These are phyloP conservation scores for Schizopygopsis malacanthus DNA, from an alignment of 2,797 vertebrate species.

Conservation along the genomic window DNA sequence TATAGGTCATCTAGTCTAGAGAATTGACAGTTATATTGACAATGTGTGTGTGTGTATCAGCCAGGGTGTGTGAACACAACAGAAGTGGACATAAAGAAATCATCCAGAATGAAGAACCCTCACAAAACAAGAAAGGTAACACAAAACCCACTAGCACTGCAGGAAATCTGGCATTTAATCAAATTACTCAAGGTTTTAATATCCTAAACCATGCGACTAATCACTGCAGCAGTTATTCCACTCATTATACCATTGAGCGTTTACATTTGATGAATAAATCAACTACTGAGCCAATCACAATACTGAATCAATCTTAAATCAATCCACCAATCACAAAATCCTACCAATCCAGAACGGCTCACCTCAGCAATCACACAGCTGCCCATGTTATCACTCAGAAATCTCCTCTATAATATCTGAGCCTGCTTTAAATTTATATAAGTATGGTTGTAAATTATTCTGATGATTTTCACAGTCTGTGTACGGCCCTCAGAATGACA, in stretches of 20 bases:
- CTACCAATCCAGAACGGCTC: constrained; percentile 12
- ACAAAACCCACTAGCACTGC: not conserved
- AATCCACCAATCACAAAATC: constrained; percentile 7
- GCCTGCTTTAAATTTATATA: not conserved
- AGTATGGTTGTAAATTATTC: constrained; percentile 35
- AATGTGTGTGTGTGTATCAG: constrained; percentile 68
- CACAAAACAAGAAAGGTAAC: constrained; percentile 96
- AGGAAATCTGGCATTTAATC: not conserved
- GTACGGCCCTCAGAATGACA: constrained; percentile 95
- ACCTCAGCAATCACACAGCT: not conserved
- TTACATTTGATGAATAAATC: constrained; percentile 17
- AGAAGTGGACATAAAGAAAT: constrained; percentile 99
- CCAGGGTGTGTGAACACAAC: constrained; percentile 98
- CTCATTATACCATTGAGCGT: not conserved
- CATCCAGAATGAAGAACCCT: constrained; percentile 97
- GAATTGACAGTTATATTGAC: constrained; percentile 22
- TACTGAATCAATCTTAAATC: constrained; percentile 6
- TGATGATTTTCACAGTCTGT: constrained; percentile 81
- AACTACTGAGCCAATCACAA: constrained; percentile 4
- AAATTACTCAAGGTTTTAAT: constrained; percentile 18
- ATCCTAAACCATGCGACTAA: constrained; percentile 11
- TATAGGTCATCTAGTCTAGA: constrained; percentile 3
- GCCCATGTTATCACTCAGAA: constrained; percentile 6
- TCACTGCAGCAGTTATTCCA: not conserved
- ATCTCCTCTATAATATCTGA: constrained; percentile 9